These are phyloP conservation scores for Drosophila histrio DNA, from an alignment of 2,888 invertebrate species.

Conservation along the genomic window DNA sequence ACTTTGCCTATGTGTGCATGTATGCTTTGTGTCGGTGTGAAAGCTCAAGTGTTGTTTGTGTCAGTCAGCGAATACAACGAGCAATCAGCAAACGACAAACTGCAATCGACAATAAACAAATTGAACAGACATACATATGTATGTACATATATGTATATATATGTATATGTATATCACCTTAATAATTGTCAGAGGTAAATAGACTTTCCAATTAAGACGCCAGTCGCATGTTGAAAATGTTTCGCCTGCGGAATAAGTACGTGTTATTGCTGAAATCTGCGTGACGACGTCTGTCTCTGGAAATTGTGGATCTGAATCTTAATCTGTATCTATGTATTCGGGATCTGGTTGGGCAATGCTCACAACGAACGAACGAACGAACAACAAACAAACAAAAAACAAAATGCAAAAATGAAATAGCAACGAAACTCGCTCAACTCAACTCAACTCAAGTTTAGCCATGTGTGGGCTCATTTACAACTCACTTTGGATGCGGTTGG, in stretches of 20 bases:
- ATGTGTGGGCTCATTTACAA: constrained; percentile 76
- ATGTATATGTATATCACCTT: constrained; percentile 42
- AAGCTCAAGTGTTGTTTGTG: constrained; percentile 33
- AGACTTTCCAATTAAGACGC: constrained; percentile 75
- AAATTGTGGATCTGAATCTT: constrained; percentile 26
- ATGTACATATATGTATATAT: neutral
- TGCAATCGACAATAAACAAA: constrained; percentile 53
- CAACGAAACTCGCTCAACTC: constrained; percentile 34
- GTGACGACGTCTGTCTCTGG: constrained; percentile 7
- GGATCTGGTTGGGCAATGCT: constrained; percentile 48
- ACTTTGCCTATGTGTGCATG: neutral
- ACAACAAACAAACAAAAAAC: no score
- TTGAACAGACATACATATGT: constrained; percentile 28
- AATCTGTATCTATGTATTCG: constrained; percentile 8
- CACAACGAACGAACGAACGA: constrained; percentile 9
- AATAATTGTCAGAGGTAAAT: constrained; percentile 68
- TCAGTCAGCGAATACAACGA: constrained; percentile 27
- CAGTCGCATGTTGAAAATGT: constrained; percentile 46
- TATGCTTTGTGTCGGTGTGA: constrained; percentile 14
- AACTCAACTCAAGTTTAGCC: constrained; percentile 50
- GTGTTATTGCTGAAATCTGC: constrained; percentile 21
- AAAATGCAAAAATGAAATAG: constrained; percentile 12
- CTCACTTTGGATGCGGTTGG: constrained; percentile 62
- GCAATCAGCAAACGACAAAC: constrained; percentile 38
- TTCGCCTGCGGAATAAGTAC: constrained; percentile 47